Evolutionary conservation across 2,888 invertebrate genomes (phyloP).

Genomic region (Fragum fragum): DNA sequence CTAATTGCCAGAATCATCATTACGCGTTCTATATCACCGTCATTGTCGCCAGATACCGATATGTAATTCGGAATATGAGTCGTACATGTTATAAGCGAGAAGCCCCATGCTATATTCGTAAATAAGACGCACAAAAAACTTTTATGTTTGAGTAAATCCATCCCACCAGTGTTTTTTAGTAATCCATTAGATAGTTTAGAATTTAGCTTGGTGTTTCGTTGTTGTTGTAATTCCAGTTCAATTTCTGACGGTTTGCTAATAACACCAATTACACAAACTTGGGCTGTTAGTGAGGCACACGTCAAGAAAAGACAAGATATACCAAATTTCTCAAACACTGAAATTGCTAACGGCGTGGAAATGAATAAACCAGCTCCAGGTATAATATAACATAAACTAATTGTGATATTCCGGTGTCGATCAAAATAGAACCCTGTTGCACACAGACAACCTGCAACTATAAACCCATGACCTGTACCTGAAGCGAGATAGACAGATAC

Average conservation of each 20-base stretch:
- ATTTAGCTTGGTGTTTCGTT: neutral
- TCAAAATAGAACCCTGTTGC: neutral
- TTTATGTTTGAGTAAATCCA: neutral
- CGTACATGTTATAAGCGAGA: neutral
- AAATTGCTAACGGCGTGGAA: neutral
- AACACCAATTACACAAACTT: neutral
- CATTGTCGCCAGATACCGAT: neutral
- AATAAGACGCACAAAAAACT: neutral
- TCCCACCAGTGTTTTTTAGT: neutral
- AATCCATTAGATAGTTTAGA: no score
- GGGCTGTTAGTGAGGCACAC: neutral
- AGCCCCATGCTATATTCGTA: neutral
- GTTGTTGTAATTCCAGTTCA: neutral
- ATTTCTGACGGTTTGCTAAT: neutral
- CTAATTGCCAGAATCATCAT: neutral
- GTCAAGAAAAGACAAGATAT: neutral
- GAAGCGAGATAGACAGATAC: neutral
- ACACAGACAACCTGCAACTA: neutral
- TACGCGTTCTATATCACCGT: neutral
- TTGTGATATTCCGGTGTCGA: neutral
- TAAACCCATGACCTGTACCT: neutral
- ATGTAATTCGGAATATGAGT: slow-evolving; percentile 1
- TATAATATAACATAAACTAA: neutral
- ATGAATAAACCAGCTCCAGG: neutral
- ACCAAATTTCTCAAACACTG: neutral